Percentiles rank a stretch among this genome's conserved stretches.
Evolutionary conservation across 92 coral and sea anemone genomes (phyloP).

Genomic region (Umimayanthus kanabou): DNA sequence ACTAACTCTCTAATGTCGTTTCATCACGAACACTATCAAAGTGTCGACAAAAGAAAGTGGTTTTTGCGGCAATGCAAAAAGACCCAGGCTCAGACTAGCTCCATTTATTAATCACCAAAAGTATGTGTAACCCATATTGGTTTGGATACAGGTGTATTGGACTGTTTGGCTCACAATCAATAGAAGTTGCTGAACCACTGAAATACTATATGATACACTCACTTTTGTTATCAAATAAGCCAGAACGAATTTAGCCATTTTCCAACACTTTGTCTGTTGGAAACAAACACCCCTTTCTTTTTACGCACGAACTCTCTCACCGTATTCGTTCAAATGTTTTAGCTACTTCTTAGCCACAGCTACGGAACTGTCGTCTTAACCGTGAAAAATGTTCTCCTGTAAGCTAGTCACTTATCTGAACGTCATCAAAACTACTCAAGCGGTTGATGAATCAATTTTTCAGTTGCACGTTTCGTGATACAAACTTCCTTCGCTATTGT

Average conservation of each 20-base stretch:
- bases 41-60: not conserved
- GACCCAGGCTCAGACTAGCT: not conserved
- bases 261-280: not conserved
- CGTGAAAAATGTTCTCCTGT: constrained; percentile 24
- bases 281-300: not conserved
- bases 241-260: constrained; percentile 2
- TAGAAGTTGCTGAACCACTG: constrained; percentile 11
- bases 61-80: constrained; percentile 1
- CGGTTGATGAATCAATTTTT: constrained; percentile 5
- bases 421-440: constrained; percentile 40
- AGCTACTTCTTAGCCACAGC: not conserved
- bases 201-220: not conserved
- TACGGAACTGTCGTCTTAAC: constrained; percentile 15
- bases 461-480: constrained; percentile 37
- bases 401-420: constrained; percentile 28
- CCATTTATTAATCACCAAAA: not conserved
- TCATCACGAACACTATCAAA: not conserved
- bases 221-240: constrained; percentile 23
- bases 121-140: constrained; percentile 18
- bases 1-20: not conserved
- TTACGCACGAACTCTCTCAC: no score
- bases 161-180: constrained; percentile 17
- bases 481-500: constrained; percentile 40
- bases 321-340: not conserved
- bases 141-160: constrained; percentile 23